phyloP scores from a whole-genome alignment of 2,888 invertebrate genomes.

The Drosophila cognata region DNA sequence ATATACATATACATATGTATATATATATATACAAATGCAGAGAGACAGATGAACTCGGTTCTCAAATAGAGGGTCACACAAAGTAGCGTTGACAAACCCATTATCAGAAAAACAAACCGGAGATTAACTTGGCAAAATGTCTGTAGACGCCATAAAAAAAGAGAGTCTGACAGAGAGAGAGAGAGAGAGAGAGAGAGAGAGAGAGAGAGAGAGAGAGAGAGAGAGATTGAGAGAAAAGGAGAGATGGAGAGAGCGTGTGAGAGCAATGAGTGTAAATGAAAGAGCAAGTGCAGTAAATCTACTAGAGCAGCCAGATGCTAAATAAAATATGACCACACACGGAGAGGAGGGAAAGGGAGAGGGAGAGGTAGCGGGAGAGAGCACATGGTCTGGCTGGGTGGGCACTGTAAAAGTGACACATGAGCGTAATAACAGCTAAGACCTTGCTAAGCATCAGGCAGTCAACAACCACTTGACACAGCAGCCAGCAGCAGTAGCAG shows the following conservation, averaged over 20 bases:
- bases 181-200: slow-evolving; percentile 7
- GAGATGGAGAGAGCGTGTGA: slow-evolving; percentile 14
- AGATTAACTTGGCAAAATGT: slow-evolving; percentile 81
- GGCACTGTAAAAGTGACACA: slow-evolving; percentile 72
- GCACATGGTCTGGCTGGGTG: slow-evolving; percentile 51
- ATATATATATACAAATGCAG: slow-evolving; percentile 4
- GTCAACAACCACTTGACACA: slow-evolving; percentile 77
- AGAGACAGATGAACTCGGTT: slow-evolving; percentile 50
- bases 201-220: background rate
- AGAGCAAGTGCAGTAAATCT: slow-evolving; percentile 48
- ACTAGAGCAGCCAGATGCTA: slow-evolving; percentile 58
- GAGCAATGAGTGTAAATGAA: slow-evolving; percentile 34
- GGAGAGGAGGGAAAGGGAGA: background rate
- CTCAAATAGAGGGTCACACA: slow-evolving; percentile 63
- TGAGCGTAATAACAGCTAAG: slow-evolving; percentile 79
- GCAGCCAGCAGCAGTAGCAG: slow-evolving; percentile 6
- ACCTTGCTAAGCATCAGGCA: slow-evolving; percentile 77
- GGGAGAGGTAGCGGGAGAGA: slow-evolving; percentile 14
- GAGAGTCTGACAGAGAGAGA: slow-evolving; percentile 9
- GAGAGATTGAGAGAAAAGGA: background rate
- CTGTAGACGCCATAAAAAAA: slow-evolving; percentile 73
- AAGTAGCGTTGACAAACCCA: slow-evolving; percentile 80
- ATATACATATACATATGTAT: background rate
- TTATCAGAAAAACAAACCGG: slow-evolving; percentile 81
- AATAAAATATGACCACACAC: slow-evolving; percentile 75